Conservation (phyloP, 2,113 vertebrate species). For the Psephotus haematonotus region DNA sequence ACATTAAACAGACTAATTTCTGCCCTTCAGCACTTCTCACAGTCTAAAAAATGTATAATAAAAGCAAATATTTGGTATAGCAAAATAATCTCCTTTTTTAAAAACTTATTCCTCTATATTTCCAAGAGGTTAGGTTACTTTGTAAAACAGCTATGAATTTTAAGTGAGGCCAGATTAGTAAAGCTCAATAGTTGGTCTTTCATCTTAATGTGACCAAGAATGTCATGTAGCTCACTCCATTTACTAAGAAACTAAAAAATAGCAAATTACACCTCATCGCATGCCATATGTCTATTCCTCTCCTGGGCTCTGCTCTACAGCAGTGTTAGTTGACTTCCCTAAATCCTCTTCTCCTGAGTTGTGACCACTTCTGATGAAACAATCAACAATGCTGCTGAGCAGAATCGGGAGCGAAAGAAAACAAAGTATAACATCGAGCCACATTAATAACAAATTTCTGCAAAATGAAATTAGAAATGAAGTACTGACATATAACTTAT, state of each 20-base stretch:
- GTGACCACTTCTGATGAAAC: constrained; percentile 34
- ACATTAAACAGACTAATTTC: not conserved
- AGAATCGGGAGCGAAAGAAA: constrained; percentile 44
- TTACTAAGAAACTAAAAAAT: constrained; percentile 46
- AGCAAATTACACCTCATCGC: constrained; percentile 21
- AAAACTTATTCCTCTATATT: not conserved
- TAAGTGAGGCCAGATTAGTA: constrained; percentile 27
- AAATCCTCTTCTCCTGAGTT: constrained; percentile 38
- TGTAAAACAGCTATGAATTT: constrained; percentile 39
- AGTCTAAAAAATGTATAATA: constrained; percentile 30
- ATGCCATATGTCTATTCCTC: constrained; percentile 21
- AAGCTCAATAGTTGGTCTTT: constrained; percentile 24
- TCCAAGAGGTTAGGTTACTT: constrained; percentile 41
- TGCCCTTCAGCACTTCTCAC: constrained; percentile 1
- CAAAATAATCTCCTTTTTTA: not conserved
- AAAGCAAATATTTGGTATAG: constrained; percentile 38
- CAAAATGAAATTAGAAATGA: not conserved
- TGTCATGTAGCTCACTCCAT: constrained; percentile 40
- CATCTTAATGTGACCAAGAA: constrained; percentile 46
- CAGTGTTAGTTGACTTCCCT: constrained; percentile 53
- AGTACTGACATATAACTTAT: not conserved
- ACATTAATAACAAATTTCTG: constrained; percentile 10
- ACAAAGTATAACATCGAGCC: not conserved
- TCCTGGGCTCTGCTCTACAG: constrained; percentile 56
- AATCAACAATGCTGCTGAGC: not conserved